Evolutionary conservation across 2,797 vertebrate species (phyloP).

Genomic region (Anguilla pacifica): DNA sequence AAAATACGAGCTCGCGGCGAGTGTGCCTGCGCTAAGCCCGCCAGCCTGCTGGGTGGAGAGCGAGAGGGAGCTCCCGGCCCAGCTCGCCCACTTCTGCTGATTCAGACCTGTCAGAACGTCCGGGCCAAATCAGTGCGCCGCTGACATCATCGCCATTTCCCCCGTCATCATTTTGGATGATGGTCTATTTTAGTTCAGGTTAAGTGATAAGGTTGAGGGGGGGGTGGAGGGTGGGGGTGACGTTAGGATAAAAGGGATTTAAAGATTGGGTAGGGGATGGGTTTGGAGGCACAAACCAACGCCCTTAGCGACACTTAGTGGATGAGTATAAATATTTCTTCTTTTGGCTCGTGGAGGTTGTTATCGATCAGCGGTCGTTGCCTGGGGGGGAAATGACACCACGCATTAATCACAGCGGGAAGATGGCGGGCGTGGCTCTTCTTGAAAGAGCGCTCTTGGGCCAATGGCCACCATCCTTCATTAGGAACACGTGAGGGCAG

Average conservation of each 20-base stretch:
- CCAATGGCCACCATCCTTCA: slow-evolving; percentile 21
- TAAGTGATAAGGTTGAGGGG: not conserved
- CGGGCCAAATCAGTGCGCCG: not conserved
- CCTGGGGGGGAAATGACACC: slow-evolving; percentile 44
- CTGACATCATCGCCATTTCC: not conserved
- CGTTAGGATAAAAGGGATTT: not conserved
- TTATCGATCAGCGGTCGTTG: slow-evolving; percentile 14
- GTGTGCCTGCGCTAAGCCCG: not conserved
- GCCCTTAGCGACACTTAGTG: not conserved
- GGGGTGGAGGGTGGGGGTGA: not conserved
- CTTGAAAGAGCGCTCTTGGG: not conserved
- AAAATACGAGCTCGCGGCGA: not conserved
- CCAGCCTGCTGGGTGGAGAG: not conserved
- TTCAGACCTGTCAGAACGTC: not conserved
- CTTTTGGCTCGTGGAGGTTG: not conserved
- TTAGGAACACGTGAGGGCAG: slow-evolving; percentile 39
- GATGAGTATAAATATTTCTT: not conserved
- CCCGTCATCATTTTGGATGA: not conserved
- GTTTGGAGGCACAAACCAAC: not conserved
- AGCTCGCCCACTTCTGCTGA: not conserved
- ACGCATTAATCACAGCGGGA: slow-evolving; percentile 51
- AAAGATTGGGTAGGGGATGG: not conserved
- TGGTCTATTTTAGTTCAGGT: not conserved
- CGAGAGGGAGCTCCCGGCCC: not conserved
- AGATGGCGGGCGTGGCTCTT: slow-evolving; percentile 36